phyloP scores from a whole-genome alignment of 1,140 invertebrate species.

The Leucophenga varia region DNA sequence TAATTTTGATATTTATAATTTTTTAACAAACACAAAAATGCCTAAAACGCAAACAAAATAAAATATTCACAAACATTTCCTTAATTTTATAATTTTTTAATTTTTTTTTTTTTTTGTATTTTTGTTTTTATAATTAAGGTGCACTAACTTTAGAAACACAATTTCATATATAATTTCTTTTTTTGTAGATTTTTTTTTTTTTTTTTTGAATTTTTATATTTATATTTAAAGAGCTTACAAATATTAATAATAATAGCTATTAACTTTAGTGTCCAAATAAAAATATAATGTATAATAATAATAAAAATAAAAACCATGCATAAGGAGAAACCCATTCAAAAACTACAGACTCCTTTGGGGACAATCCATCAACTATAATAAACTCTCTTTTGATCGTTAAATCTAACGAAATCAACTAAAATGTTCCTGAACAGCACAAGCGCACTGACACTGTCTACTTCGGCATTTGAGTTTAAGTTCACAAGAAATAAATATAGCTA shows the following conservation, averaged over 20 bases:
- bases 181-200: neutral
- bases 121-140: slow-evolving; percentile 1
- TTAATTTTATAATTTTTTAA: slow-evolving; percentile 1
- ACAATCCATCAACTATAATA: too few relatives aligned
- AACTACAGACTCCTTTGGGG: too few relatives aligned
- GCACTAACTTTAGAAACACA: neutral
- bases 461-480: too few relatives aligned
- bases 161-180: slow-evolving; percentile 6
- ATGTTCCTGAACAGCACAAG: too few relatives aligned
- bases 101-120: slow-evolving; percentile 5
- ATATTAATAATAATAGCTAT: slow-evolving; percentile 5
- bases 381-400: too few relatives aligned
- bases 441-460: too few relatives aligned
- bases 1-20: slow-evolving; percentile 5
- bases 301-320: too few relatives aligned
- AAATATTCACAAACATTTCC: slow-evolving; percentile 1
- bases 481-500: too few relatives aligned
- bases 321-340: too few relatives aligned
- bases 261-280: too few relatives aligned
- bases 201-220: slow-evolving; percentile 3
- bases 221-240: slow-evolving; percentile 2
- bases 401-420: too few relatives aligned
- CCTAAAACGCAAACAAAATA: slow-evolving; percentile 3
- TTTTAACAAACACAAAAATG: neutral
- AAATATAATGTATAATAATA: too few relatives aligned